Conservation (phyloP, 2,113 vertebrate species). For the Grantiella picta region DNA sequence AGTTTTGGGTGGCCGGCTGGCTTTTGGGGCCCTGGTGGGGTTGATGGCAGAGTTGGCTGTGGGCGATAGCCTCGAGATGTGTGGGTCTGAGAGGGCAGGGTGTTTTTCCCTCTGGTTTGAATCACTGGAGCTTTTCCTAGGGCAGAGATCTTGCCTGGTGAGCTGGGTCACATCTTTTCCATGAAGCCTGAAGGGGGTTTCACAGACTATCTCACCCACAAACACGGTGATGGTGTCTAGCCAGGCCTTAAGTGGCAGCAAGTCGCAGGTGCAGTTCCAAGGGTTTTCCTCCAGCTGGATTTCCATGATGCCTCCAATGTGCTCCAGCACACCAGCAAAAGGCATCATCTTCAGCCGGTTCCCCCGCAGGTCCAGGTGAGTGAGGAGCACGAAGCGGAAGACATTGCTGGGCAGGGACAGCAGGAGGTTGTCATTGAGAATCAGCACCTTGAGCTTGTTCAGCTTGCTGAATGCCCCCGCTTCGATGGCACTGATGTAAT, state of each 20-base stretch:
- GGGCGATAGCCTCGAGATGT: conserved; percentile 77
- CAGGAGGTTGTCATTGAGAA: conserved; percentile 97
- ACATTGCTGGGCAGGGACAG: conserved; percentile 92
- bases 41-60: conserved; percentile 82
- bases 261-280: conserved; percentile 97
- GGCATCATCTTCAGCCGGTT: conserved; percentile 94
- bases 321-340: conserved; percentile 94
- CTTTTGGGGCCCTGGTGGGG: conserved; percentile 87
- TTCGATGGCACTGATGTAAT: conserved; percentile 96
- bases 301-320: conserved; percentile 98
- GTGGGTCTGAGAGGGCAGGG: conserved; percentile 78
- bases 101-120: conserved; percentile 77
- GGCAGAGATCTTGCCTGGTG: conserved; percentile 95
- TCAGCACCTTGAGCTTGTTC: conserved; percentile 96
- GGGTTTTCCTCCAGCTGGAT: conserved; percentile 98
- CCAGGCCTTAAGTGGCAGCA: conserved; percentile 95
- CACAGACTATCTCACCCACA: conserved; percentile 94
- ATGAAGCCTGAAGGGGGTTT: conserved; percentile 93
- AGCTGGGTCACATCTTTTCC: conserved; percentile 96
- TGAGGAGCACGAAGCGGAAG: conserved; percentile 96
- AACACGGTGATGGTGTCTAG: conserved; percentile 96
- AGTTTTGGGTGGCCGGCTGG: conserved; percentile 90
- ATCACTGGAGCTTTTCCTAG: conserved; percentile 84
- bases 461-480: conserved; percentile 92
- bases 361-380: conserved; percentile 95